Percentiles rank a stretch among this genome's conserved stretches.
Conservation (phyloP, 2,888 invertebrate genomes). For the Clanis bilineata region DNA sequence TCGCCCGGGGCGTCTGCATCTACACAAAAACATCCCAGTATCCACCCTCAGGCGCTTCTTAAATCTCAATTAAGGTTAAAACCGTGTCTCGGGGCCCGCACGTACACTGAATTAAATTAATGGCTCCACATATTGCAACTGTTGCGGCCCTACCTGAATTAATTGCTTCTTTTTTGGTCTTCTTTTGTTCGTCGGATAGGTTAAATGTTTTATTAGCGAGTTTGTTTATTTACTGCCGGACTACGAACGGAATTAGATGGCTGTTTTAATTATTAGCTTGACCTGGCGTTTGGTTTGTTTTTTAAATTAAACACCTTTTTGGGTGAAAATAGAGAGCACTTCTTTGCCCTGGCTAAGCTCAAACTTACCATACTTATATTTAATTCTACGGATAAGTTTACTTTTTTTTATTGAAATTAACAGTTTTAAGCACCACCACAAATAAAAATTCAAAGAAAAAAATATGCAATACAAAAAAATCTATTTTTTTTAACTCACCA, state of each 20-base stretch:
- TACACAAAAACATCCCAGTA: slow-evolving; percentile 57
- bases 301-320: not conserved
- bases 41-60: slow-evolving; percentile 64
- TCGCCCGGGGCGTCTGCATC: slow-evolving; percentile 44
- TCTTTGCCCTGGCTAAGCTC: too few relatives aligned
- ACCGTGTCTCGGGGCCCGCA: slow-evolving; percentile 75
- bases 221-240: slow-evolving; percentile 61
- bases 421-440: too few relatives aligned
- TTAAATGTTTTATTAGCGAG: slow-evolving; percentile 75
- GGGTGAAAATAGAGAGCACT: too few relatives aligned
- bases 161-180: slow-evolving; percentile 73
- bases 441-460: too few relatives aligned
- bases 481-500: too few relatives aligned
- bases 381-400: too few relatives aligned
- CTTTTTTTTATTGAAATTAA: too few relatives aligned
- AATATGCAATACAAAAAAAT: too few relatives aligned
- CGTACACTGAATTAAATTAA: slow-evolving; percentile 81
- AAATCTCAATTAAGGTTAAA: slow-evolving; percentile 82
- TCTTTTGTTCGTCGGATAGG: slow-evolving; percentile 51
- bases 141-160: slow-evolving; percentile 61
- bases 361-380: too few relatives aligned
- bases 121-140: slow-evolving; percentile 79
- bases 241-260: slow-evolving; percentile 19
- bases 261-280: slow-evolving; percentile 41
- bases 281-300: not conserved